Conservation (phyloP, 2,797 vertebrate species). For the Corythornis leucogaster region DNA sequence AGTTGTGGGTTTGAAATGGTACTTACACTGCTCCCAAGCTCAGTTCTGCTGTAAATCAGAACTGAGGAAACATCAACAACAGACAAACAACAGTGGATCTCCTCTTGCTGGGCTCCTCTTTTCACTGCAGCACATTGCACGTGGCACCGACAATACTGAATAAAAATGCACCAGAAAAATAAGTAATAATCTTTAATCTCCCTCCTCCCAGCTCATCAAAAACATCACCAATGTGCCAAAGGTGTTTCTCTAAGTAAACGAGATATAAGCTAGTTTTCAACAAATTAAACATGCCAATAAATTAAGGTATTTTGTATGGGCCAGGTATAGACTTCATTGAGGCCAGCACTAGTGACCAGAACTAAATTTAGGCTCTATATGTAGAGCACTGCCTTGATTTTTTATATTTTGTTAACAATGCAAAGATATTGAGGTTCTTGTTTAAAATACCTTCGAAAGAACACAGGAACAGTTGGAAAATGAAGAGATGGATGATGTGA, state of each 20-base stretch:
- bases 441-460: slow-evolving; percentile 24
- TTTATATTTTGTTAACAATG: background rate
- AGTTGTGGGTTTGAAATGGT: background rate
- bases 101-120: background rate
- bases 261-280: background rate
- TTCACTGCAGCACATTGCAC: background rate
- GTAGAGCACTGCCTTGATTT: background rate
- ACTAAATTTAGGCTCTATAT: background rate
- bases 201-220: background rate
- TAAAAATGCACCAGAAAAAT: background rate
- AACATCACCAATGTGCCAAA: background rate
- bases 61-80: background rate
- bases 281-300: background rate
- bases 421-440: slow-evolving; percentile 10
- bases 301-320: background rate
- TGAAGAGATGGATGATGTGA: slow-evolving; percentile 4
- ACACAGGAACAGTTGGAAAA: background rate
- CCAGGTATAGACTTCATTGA: background rate
- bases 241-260: background rate
- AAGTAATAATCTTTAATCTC: background rate
- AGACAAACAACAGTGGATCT: background rate
- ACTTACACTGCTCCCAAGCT: background rate
- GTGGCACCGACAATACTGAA: background rate
- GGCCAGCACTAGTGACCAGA: background rate
- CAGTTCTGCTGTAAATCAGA: slow-evolving; percentile 2